Percentiles rank a stretch among this genome's conserved stretches.
Evolutionary conservation across 2,797 vertebrate genomes (phyloP).

Genomic region (Poeciliopsis infans): DNA sequence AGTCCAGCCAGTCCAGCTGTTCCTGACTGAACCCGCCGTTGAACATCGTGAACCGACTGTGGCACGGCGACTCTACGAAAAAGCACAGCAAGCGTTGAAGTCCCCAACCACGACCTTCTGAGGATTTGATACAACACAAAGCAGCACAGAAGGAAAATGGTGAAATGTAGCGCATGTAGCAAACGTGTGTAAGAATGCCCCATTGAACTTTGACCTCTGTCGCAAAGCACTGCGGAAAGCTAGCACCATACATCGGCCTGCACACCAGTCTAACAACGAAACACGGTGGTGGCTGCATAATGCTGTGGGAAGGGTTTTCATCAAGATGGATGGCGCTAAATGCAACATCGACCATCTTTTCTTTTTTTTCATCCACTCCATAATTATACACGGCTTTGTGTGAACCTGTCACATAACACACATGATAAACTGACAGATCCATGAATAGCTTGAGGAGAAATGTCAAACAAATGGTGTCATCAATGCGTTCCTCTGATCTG

Average conservation of each 20-base stretch:
- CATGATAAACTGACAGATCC: too few relatives aligned
- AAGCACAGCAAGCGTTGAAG: neutral
- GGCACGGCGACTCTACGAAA: slow-evolving; percentile 48
- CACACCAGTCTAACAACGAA: neutral
- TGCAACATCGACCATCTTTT: neutral
- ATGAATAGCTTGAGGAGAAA: too few relatives aligned
- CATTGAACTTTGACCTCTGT: neutral
- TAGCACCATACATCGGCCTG: neutral
- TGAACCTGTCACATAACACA: too few relatives aligned
- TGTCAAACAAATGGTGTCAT: too few relatives aligned
- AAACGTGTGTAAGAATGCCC: neutral
- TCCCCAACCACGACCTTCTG: neutral
- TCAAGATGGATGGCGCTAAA: neutral
- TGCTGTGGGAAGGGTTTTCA: neutral
- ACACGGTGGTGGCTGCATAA: neutral
- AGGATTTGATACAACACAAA: neutral
- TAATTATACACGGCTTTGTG: too few relatives aligned
- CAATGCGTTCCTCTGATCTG: too few relatives aligned
- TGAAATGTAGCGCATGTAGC: neutral
- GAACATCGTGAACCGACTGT: slow-evolving; percentile 86
- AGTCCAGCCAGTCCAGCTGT: slow-evolving; percentile 89
- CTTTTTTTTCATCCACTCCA: neutral
- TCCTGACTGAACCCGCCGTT: slow-evolving; percentile 91
- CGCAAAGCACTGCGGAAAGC: neutral
- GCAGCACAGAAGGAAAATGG: neutral